Evolutionary conservation across 2,888 invertebrate genomes (phyloP).

Genomic region (Latrodectus hesperus): DNA sequence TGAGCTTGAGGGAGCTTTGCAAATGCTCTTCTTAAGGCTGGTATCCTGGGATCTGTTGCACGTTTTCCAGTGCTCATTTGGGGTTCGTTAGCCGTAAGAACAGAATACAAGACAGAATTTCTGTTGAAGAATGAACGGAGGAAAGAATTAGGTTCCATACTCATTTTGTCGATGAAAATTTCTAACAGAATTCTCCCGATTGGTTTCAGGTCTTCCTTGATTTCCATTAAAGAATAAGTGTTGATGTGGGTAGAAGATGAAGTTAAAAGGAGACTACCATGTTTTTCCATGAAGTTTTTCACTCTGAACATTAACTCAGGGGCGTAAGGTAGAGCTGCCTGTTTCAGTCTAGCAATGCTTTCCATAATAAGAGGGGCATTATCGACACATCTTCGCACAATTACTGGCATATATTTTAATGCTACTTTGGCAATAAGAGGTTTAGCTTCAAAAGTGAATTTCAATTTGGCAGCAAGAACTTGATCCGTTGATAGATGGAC

Average conservation of each 20-base stretch:
- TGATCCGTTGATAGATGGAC: slow-evolving; percentile 9
- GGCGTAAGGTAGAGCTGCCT: not conserved
- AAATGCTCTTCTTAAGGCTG: too few species aligned
- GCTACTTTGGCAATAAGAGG: slow-evolving; percentile 21
- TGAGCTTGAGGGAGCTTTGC: too few species aligned
- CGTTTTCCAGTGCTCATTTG: too few species aligned
- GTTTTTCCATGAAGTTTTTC: slow-evolving; percentile 2
- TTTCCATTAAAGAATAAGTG: slow-evolving; percentile 18
- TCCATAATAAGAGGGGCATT: slow-evolving; percentile 12
- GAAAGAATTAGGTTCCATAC: not conserved
- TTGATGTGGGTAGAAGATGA: not conserved
- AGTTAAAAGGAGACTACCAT: not conserved
- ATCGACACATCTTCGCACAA: slow-evolving; percentile 4
- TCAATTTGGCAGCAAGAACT: slow-evolving; percentile 4
- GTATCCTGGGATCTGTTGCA: too few species aligned
- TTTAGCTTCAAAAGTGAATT: slow-evolving; percentile 4
- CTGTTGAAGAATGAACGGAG: not conserved
- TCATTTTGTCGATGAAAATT: slow-evolving; percentile 19
- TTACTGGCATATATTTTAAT: not conserved
- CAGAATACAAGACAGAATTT: not conserved
- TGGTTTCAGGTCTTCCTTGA: slow-evolving; percentile 27
- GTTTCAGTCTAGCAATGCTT: not conserved
- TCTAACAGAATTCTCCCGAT: slow-evolving; percentile 6
- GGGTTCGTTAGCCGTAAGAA: not conserved
- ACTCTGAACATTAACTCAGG: not conserved